These are phyloP conservation scores for Mycetomoellerius zeteki DNA, from an alignment of 1,140 invertebrate species.

Conservation along the genomic window DNA sequence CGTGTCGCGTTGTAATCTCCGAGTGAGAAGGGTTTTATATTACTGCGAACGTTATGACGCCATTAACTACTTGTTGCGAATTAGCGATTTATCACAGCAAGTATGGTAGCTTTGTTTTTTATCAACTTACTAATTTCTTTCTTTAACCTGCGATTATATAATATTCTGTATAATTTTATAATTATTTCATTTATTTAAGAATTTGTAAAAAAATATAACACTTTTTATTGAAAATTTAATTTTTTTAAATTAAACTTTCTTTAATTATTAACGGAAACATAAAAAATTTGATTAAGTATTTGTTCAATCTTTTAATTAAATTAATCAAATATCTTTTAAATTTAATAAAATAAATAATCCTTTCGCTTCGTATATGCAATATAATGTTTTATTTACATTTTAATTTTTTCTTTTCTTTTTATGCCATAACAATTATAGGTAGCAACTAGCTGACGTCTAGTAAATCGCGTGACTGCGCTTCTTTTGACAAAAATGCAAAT, in stretches of 20 bases:
- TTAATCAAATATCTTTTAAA: constrained; percentile 1
- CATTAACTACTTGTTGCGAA: constrained; percentile 62
- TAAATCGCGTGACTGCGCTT: constrained; percentile 18
- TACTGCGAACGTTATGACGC: constrained; percentile 33
- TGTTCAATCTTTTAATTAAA: neutral
- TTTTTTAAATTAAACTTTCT: neutral
- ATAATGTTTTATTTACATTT: neutral
- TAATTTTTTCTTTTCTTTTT: neutral
- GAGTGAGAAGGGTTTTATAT: constrained; percentile 55
- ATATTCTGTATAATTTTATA: neutral
- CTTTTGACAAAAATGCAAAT: constrained; percentile 43
- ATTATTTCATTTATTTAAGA: constrained; percentile 3
- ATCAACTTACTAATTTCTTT: constrained; percentile 41
- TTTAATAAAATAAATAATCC: neutral
- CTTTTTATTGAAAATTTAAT: neutral
- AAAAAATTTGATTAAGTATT: neutral
- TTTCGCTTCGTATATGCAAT: neutral
- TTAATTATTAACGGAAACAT: neutral
- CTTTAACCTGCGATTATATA: neutral
- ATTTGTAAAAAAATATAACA: neutral
- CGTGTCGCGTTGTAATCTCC: constrained; percentile 42
- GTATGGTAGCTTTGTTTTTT: neutral
- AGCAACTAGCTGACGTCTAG: neutral
- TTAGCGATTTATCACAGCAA: constrained; percentile 47
- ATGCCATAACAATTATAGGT: neutral